A percentile compares a stretch with the other conserved stretches of the same genome.
These are phyloP conservation scores for Otolemur garnettii DNA, from an alignment of 2,113 vertebrate genomes.

Conservation along the genomic window DNA sequence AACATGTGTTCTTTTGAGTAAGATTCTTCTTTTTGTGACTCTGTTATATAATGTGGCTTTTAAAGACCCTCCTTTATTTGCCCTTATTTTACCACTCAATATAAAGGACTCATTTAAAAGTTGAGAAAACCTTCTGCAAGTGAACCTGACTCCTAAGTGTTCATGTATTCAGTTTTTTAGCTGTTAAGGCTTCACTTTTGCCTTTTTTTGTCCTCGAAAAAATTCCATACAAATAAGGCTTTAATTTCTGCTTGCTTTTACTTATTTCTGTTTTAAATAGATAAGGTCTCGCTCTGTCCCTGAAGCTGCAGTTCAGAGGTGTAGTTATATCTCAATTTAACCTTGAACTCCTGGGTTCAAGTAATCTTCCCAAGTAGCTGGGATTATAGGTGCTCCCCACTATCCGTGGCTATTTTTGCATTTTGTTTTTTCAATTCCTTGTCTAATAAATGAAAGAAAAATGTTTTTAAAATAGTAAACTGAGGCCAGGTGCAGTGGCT, in stretches of 20 bases:
- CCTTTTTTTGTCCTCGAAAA: constrained; percentile 4
- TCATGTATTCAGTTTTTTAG: not conserved
- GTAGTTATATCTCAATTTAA: no score
- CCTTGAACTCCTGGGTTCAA: no score
- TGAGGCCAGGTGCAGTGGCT: no score
- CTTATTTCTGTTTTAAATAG: no score
- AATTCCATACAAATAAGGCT: not conserved
- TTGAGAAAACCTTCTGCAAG: not conserved
- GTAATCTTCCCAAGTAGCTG: no score
- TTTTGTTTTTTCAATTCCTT: constrained; percentile 31
- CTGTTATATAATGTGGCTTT: not conserved
- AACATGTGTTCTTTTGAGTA: not conserved
- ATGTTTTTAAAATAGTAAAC: not conserved
- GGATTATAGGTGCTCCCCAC: no score
- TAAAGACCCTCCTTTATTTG: not conserved
- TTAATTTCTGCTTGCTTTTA: not conserved
- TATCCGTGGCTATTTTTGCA: not conserved
- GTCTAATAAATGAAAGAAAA: constrained; percentile 46
- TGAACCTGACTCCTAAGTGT: not conserved
- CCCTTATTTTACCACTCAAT: not conserved
- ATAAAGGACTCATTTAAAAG: not conserved
- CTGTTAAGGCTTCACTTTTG: not conserved
- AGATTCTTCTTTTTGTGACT: not conserved
- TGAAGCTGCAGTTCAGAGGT: no score
- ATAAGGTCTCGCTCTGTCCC: no score